Conservation (phyloP, 2,888 invertebrate genomes). For the Hesperia comma region DNA sequence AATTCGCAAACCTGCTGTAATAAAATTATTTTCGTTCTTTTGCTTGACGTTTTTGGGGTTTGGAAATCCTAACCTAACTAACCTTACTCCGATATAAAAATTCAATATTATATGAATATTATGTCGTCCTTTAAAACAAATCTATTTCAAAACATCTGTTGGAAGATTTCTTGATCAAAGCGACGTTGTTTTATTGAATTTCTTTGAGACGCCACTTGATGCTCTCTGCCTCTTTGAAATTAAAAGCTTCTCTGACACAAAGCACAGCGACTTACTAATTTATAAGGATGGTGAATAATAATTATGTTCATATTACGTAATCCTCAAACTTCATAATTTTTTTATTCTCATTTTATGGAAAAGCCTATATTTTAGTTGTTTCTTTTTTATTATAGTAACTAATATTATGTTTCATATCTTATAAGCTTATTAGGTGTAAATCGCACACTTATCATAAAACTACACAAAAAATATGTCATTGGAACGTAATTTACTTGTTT, state of each 20-base stretch:
- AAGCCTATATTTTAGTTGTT: too few species aligned
- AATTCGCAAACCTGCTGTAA: too few species aligned
- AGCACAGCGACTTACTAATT: constrained; percentile 11
- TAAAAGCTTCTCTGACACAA: constrained; percentile 26
- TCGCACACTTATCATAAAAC: too few species aligned
- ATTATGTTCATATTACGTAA: constrained; percentile 3
- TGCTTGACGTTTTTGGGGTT: neutral
- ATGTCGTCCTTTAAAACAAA: constrained; percentile 1
- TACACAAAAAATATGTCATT: too few species aligned
- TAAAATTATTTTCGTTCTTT: too few species aligned
- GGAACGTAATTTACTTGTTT: neutral
- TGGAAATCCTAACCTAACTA: neutral
- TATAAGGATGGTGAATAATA: constrained; percentile 9
- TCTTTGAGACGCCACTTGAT: constrained; percentile 32
- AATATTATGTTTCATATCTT: too few species aligned
- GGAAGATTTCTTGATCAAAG: constrained; percentile 28
- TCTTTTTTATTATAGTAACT: too few species aligned
- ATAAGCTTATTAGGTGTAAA: too few species aligned
- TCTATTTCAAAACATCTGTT: constrained; percentile 7
- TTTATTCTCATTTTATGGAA: too few species aligned
- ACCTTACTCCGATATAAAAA: too few species aligned
- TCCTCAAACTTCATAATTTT: neutral
- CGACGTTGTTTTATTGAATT: constrained; percentile 29
- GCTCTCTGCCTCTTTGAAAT: constrained; percentile 26
- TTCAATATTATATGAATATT: neutral